A percentile compares a stretch with the other conserved stretches of the same genome.
Conservation (phyloP, 2,888 invertebrate species). For the Leistus spinibarbis region DNA sequence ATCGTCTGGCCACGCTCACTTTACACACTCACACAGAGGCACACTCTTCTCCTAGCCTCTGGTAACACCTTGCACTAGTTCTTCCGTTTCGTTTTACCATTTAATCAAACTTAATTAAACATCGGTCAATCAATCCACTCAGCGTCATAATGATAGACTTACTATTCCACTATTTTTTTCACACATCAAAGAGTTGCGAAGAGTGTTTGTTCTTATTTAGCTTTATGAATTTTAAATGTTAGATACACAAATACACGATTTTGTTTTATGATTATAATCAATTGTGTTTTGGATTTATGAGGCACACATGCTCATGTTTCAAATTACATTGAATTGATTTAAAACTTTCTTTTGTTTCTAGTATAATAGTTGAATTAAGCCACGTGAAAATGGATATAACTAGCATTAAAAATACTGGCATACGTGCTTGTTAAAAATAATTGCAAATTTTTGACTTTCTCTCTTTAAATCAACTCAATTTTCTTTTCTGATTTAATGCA, state of each 20-base stretch:
- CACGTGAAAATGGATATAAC: not conserved
- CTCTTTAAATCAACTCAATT: not conserved
- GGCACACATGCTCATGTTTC: not conserved
- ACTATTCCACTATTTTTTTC: not conserved
- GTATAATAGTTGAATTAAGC: not conserved
- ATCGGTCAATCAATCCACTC: not conserved
- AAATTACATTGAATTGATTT: not conserved
- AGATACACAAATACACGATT: not conserved
- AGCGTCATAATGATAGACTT: not conserved
- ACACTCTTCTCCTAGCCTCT: not conserved
- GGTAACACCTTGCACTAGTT: conserved; percentile 8
- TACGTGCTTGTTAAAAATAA: not conserved
- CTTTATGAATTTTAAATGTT: not conserved
- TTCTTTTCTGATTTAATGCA: not conserved
- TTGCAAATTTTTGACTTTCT: not conserved
- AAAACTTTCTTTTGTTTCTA: not conserved
- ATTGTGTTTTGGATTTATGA: not conserved
- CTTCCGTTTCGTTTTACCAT: not conserved
- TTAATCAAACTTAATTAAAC: not conserved
- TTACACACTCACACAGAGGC: not conserved
- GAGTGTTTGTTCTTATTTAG: not conserved
- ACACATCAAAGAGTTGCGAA: not conserved
- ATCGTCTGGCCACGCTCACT: not conserved
- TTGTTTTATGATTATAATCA: not conserved
- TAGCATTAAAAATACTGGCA: not conserved